phyloP scores from a whole-genome alignment of 2,888 invertebrate species.

The Synanthedon formicaeformis region DNA sequence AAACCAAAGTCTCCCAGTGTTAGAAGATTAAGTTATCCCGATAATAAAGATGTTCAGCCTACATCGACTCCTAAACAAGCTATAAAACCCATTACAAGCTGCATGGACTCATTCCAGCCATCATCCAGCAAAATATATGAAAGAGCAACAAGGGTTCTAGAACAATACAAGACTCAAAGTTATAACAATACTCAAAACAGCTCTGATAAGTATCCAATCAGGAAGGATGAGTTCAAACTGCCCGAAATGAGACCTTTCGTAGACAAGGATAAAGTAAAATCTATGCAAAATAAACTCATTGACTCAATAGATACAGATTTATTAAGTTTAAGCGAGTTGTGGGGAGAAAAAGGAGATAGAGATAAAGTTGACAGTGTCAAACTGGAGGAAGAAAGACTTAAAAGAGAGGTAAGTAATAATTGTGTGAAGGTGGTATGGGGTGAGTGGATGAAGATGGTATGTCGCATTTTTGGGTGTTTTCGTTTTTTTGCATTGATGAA shows the following conservation, averaged over 20 bases:
- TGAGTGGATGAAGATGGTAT: too few relatives aligned
- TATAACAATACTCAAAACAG: slow-evolving; percentile 30
- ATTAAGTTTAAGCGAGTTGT: slow-evolving; percentile 74
- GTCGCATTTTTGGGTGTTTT: too few relatives aligned
- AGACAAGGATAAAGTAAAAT: slow-evolving; percentile 23
- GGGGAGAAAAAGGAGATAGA: slow-evolving; percentile 64
- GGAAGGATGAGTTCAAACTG: slow-evolving; percentile 50
- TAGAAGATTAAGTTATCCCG: slow-evolving; percentile 44
- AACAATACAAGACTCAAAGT: slow-evolving; percentile 51
- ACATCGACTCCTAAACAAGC: slow-evolving; percentile 54
- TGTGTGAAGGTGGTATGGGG: too few relatives aligned
- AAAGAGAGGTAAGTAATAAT: slow-evolving; percentile 81
- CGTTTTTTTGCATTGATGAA: too few relatives aligned
- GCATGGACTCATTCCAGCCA: slow-evolving; percentile 40
- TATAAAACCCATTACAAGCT: slow-evolving; percentile 18
- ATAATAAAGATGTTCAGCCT: slow-evolving; percentile 47
- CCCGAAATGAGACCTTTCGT: slow-evolving; percentile 52
- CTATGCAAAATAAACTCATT: slow-evolving; percentile 32
- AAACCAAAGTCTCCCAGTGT: slow-evolving; percentile 37
- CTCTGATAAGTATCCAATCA: slow-evolving; percentile 26
- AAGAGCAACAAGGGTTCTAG: slow-evolving; percentile 50
- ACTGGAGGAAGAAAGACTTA: slow-evolving; percentile 81
- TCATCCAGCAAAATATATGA: slow-evolving; percentile 58
- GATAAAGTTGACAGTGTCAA: slow-evolving; percentile 50
- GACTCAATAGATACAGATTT: slow-evolving; percentile 58